phyloP scores from a whole-genome alignment of 2,797 vertebrate genomes.

The Gymnodraco acuticeps region DNA sequence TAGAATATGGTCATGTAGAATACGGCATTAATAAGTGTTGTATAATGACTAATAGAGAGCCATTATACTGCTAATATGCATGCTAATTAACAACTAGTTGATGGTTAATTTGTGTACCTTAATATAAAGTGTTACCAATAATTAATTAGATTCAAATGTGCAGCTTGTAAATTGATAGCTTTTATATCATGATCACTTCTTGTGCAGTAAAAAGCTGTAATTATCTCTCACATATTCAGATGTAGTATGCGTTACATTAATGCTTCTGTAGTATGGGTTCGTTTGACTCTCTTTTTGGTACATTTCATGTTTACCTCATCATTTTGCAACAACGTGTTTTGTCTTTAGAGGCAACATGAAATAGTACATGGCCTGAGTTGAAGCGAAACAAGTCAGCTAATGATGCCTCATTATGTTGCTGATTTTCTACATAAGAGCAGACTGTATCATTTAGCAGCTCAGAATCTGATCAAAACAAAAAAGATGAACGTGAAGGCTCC shows the following conservation, averaged over 20 bases:
- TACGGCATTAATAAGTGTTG: too few species aligned
- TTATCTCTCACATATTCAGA: not conserved
- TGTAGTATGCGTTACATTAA: not conserved
- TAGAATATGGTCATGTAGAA: too few species aligned
- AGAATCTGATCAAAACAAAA: slow-evolving; percentile 38
- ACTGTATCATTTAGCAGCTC: slow-evolving; percentile 49
- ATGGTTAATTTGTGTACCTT: too few species aligned
- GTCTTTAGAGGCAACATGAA: slow-evolving; percentile 4
- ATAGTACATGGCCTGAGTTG: slow-evolving; percentile 5
- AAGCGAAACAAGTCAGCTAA: slow-evolving; percentile 48
- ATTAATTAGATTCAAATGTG: not conserved
- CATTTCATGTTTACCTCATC: slow-evolving; percentile 8
- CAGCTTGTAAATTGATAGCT: slow-evolving; percentile 13
- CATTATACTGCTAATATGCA: too few species aligned
- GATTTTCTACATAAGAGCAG: slow-evolving; percentile 35
- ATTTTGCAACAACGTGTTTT: slow-evolving; percentile 8
- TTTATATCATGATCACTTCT: slow-evolving; percentile 2
- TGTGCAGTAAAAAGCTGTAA: not conserved
- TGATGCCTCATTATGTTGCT: slow-evolving; percentile 46
- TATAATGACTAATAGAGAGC: too few species aligned
- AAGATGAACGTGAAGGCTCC: slow-evolving; percentile 24
- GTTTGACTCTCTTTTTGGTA: not conserved
- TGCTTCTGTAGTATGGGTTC: not conserved
- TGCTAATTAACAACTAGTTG: too few species aligned
- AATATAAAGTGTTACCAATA: too few species aligned